A percentile compares a stretch with the other conserved stretches of the same genome.
These are phyloP conservation scores for Chloroclysta siterata DNA, from an alignment of 2,888 invertebrate genomes.

Conservation along the genomic window DNA sequence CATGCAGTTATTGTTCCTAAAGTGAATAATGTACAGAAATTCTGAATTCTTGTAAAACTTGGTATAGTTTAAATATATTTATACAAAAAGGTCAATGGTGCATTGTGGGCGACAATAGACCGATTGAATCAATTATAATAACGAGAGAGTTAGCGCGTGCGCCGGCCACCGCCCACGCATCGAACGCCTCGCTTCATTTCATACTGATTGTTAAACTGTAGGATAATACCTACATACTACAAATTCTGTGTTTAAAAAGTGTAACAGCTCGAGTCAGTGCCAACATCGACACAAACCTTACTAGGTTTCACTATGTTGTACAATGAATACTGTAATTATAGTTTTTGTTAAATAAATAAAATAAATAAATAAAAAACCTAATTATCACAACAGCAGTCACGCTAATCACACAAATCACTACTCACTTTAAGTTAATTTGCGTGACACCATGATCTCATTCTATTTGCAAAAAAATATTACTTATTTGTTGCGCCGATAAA, in stretches of 20 bases:
- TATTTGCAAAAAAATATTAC: background rate
- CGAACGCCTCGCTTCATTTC: slow-evolving; percentile 34
- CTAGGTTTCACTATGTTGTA: too few relatives aligned
- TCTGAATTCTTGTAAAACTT: too few relatives aligned
- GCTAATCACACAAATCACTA: slow-evolving; percentile 2
- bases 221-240: too few relatives aligned
- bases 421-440: slow-evolving; percentile 1
- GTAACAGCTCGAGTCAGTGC: too few relatives aligned
- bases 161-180: slow-evolving; percentile 29
- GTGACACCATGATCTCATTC: slow-evolving; percentile 5
- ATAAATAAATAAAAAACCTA: background rate
- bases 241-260: too few relatives aligned
- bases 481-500: background rate
- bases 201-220: slow-evolving; percentile 17
- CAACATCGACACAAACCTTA: too few relatives aligned
- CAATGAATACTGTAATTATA: too few relatives aligned
- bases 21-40: too few relatives aligned
- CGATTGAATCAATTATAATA: slow-evolving; percentile 43
- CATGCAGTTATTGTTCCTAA: too few relatives aligned
- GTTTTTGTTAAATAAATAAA: too few relatives aligned
- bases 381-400: slow-evolving; percentile 18
- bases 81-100: slow-evolving; percentile 24
- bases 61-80: background rate
- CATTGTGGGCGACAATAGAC: slow-evolving; percentile 30
- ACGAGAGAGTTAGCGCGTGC: slow-evolving; percentile 30